Conservation (phyloP, 2,797 vertebrate species). For the Spea hammondii region DNA sequence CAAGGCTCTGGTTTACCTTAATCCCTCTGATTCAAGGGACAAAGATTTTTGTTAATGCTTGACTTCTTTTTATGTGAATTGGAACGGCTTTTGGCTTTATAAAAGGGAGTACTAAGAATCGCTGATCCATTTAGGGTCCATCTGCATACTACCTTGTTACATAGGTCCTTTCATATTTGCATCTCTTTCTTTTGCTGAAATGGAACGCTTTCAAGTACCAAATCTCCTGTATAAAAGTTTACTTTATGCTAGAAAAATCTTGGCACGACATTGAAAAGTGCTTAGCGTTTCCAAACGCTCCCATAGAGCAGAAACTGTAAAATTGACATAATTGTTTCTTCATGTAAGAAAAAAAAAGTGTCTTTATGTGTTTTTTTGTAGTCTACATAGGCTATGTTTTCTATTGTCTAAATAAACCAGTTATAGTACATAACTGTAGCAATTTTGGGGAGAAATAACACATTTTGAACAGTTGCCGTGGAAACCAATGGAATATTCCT, state of each 20-base stretch:
- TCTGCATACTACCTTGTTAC: slow-evolving; percentile 19
- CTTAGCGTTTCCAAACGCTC: background rate
- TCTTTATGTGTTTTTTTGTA: too few species aligned
- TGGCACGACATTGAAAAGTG: background rate
- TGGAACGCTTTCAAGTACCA: slow-evolving; percentile 3
- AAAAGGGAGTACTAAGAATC: slow-evolving; percentile 25
- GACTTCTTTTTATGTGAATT: slow-evolving; percentile 35
- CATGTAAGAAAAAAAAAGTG: too few species aligned
- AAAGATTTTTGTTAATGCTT: slow-evolving; percentile 50
- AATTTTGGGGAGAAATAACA: too few species aligned
- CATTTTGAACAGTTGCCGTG: background rate
- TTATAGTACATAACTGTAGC: too few species aligned
- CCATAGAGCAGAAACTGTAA: background rate
- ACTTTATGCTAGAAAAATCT: slow-evolving; percentile 15
- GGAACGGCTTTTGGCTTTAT: slow-evolving; percentile 21
- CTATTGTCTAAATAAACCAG: too few species aligned
- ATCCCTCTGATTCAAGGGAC: slow-evolving; percentile 47
- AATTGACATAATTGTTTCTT: background rate
- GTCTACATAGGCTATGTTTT: too few species aligned
- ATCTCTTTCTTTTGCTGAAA: slow-evolving; percentile 17
- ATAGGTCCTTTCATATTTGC: slow-evolving; percentile 12
- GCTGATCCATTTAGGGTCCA: slow-evolving; percentile 20
- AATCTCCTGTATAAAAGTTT: slow-evolving; percentile 27
- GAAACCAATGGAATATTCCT: too few species aligned
- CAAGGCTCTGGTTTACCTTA: slow-evolving; percentile 49